A percentile compares a stretch with the other conserved stretches of the same genome.
Conservation (phyloP, 2,888 invertebrate species). For the Apodemia hepburni region DNA sequence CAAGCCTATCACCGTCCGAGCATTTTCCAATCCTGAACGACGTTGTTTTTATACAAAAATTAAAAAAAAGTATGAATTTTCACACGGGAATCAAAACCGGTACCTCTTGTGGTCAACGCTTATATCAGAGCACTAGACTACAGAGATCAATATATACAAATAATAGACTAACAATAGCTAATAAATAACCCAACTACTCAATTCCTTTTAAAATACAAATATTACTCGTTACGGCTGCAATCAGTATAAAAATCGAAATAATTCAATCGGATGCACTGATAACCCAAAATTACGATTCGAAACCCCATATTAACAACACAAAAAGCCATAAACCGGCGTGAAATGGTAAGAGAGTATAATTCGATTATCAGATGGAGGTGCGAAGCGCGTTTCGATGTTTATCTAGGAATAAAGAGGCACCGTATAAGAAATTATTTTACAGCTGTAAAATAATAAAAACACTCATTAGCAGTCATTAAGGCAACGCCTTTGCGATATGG, state of each 20-base stretch:
- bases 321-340: conserved; percentile 76
- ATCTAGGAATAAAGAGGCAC: conserved; percentile 78
- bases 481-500: conserved; percentile 68
- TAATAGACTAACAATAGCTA: too few relatives aligned
- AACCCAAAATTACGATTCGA: conserved; percentile 70
- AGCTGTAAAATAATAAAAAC: conserved; percentile 77
- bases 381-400: conserved; percentile 79
- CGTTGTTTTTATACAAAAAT: too few relatives aligned
- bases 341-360: conserved; percentile 76
- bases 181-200: conserved; percentile 24
- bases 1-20: too few relatives aligned
- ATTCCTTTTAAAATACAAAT: conserved; percentile 9
- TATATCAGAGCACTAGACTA: too few relatives aligned
- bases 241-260: conserved; percentile 59
- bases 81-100: too few relatives aligned
- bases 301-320: conserved; percentile 68
- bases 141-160: too few relatives aligned
- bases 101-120: too few relatives aligned
- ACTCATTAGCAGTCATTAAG: conserved; percentile 78
- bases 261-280: conserved; percentile 70
- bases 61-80: too few relatives aligned
- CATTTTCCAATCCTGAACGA: too few relatives aligned
- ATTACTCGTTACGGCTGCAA: conserved; percentile 33
- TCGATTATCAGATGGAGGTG: conserved; percentile 80
- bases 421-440: conserved; percentile 77